Conservation (phyloP, 92 coral and sea anemone genomes). For the Heteractis magnifica region DNA sequence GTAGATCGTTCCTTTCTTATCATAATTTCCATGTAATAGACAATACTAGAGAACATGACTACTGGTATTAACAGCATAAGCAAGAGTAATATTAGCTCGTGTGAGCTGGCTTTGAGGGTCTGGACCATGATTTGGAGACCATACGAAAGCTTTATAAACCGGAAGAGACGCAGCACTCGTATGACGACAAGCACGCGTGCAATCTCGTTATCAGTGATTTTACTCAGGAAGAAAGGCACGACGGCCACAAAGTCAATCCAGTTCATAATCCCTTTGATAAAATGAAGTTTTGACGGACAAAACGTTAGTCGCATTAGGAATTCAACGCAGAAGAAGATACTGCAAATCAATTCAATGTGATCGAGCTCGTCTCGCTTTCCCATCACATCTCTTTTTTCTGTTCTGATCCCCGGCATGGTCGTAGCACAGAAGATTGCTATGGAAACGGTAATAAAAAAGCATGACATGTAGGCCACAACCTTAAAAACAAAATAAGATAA, state of each 20-base stretch:
- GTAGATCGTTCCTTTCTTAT: conserved; percentile 40
- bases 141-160: conserved; percentile 83
- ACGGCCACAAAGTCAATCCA: conserved; percentile 95
- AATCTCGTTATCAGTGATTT: conserved; percentile 31
- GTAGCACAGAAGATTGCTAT: conserved; percentile 87
- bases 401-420: conserved; percentile 76
- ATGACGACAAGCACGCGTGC: conserved; percentile 73
- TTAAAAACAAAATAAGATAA: conserved; percentile 38
- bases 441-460: conserved; percentile 87
- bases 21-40: conserved; percentile 76
- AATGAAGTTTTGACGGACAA: conserved; percentile 73
- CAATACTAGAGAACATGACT: conserved; percentile 90
- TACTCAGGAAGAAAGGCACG: conserved; percentile 70
- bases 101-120: conserved; percentile 85
- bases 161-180: conserved; percentile 81
- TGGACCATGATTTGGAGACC: conserved; percentile 93
- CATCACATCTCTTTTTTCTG: conserved; percentile 38
- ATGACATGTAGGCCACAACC: conserved; percentile 86
- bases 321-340: conserved; percentile 82
- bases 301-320: conserved; percentile 68
- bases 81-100: conserved; percentile 74
- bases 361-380: conserved; percentile 45
- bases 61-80: conserved; percentile 86
- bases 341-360: conserved; percentile 73
- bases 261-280: conserved; percentile 77